A percentile compares a stretch with the other conserved stretches of the same genome.
Conservation (phyloP, 2,888 invertebrate genomes). For the Drosophila seclusa region DNA sequence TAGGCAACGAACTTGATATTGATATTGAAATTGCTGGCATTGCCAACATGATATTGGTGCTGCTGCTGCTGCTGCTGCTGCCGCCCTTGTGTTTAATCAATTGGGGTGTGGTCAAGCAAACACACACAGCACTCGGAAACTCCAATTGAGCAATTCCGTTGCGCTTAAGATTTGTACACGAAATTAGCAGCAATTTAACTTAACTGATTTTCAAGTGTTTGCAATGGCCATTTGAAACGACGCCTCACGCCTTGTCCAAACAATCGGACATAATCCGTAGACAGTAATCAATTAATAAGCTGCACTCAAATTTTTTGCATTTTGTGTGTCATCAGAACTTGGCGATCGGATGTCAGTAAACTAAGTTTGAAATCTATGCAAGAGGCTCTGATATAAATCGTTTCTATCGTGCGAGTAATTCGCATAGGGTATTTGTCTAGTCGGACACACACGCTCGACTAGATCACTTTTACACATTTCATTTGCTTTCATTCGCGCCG, state of each 20-base stretch:
- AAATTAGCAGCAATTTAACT: constrained; percentile 57
- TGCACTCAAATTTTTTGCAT: constrained; percentile 1
- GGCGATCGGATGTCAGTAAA: neutral
- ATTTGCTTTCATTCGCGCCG: constrained; percentile 14
- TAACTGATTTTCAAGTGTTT: constrained; percentile 34
- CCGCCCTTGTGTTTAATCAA: constrained; percentile 33
- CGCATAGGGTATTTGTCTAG: constrained; percentile 1
- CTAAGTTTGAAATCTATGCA: neutral
- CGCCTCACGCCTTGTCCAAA: constrained; percentile 20
- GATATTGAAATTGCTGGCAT: constrained; percentile 58
- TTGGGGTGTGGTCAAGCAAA: constrained; percentile 47
- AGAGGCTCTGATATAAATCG: neutral
- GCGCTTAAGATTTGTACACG: constrained; percentile 41
- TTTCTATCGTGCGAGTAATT: neutral
- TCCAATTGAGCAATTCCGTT: constrained; percentile 42
- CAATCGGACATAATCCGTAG: neutral
- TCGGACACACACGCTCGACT: neutral
- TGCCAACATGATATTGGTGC: constrained; percentile 37
- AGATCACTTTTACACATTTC: constrained; percentile 11
- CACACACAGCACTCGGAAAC: constrained; percentile 10
- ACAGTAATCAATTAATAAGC: neutral
- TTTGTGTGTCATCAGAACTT: neutral
- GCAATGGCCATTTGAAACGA: constrained; percentile 28
- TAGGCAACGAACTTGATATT: constrained; percentile 79
- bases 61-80: constrained; percentile 24